phyloP scores from a whole-genome alignment of 2,888 invertebrate species.

The Hyposoter didymator region DNA sequence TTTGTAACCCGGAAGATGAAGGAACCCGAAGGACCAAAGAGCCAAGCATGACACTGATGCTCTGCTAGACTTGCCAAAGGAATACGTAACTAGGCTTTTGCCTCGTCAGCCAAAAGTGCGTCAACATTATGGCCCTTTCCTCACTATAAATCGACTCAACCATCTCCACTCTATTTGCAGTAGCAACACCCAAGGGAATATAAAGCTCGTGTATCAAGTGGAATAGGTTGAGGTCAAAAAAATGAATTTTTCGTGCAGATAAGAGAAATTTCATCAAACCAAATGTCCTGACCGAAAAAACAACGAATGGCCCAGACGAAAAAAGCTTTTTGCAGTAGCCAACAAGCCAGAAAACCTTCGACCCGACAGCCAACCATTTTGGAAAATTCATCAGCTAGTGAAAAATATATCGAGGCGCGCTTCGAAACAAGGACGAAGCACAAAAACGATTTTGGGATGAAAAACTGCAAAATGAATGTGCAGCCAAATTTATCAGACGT shows the following conservation, averaged over 20 bases:
- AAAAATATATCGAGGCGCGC: background rate
- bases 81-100: constrained; percentile 60
- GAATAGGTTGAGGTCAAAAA: background rate
- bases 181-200: constrained; percentile 7
- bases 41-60: constrained; percentile 13
- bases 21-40: constrained; percentile 40
- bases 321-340: background rate
- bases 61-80: constrained; percentile 46
- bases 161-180: constrained; percentile 3
- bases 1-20: constrained; percentile 20
- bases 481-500: constrained; percentile 5
- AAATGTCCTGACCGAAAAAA: background rate
- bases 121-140: constrained; percentile 36
- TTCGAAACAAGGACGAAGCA: background rate
- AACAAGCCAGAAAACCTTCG: background rate
- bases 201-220: background rate
- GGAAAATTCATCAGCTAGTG: background rate
- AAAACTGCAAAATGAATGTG: background rate
- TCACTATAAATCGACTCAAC: constrained; percentile 2
- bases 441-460: background rate
- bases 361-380: background rate
- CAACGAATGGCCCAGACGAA: background rate
- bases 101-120: constrained; percentile 50
- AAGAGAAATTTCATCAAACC: background rate
- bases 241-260: background rate